Conservation (phyloP, 2,888 invertebrate genomes). For the Trachelus stipa region DNA sequence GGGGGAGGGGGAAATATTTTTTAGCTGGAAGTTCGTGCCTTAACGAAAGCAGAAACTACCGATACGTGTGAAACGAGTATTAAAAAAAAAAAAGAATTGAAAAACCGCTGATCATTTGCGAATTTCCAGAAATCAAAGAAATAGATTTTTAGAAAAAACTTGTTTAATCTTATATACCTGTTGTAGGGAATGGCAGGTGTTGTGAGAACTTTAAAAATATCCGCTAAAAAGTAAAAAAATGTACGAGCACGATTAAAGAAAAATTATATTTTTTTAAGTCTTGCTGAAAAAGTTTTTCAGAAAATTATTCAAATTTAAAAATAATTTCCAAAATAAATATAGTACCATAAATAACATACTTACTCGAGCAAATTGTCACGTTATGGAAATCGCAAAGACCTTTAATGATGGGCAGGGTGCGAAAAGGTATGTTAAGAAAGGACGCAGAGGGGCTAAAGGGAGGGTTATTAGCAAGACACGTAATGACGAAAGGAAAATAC, state of each 20-base stretch:
- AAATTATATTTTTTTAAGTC: no score
- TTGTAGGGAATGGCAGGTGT: background rate
- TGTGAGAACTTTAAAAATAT: no score
- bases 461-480: background rate
- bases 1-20: background rate
- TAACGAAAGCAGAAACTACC: background rate
- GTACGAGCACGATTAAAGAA: no score
- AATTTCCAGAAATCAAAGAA: no score
- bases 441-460: background rate
- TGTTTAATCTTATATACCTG: background rate
- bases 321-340: background rate
- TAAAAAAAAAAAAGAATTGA: background rate
- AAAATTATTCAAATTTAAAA: background rate
- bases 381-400: background rate
- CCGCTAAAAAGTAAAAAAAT: no score
- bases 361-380: background rate
- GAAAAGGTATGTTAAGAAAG: background rate
- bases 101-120: no score
- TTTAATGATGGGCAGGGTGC: background rate
- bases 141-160: background rate
- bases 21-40: background rate
- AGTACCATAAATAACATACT: no score
- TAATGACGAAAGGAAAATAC: background rate
- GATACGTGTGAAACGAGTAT: background rate
- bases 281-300: accelerated